Conservation (phyloP, 1,140 invertebrate species). For the Cyrtorhinus lividipennis region DNA sequence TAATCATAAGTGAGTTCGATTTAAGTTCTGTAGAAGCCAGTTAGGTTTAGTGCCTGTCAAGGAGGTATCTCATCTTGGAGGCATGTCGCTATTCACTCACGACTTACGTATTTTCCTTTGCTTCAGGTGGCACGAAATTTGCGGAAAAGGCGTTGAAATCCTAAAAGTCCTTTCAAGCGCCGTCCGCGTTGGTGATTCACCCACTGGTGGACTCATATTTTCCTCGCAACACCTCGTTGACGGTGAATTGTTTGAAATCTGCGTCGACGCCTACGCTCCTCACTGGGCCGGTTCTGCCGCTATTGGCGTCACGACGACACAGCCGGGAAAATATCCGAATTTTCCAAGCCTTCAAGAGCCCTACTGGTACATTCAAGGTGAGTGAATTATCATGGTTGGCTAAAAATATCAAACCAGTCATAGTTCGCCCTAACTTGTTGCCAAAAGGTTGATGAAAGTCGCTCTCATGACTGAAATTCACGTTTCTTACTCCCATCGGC, state of each 20-base stretch:
- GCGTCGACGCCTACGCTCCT: slow-evolving; percentile 40
- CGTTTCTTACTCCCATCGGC: too few species aligned
- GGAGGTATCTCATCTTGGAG: too few species aligned
- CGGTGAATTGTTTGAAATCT: slow-evolving; percentile 60
- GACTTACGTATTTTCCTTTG: not conserved
- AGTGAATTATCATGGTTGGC: too few species aligned
- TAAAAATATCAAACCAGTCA: too few species aligned
- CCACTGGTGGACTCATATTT: slow-evolving; percentile 51
- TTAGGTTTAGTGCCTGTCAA: too few species aligned
- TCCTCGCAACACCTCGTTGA: slow-evolving; percentile 53
- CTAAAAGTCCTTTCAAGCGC: slow-evolving; percentile 44
- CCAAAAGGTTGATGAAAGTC: too few species aligned
- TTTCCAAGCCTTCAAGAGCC: slow-evolving; percentile 39
- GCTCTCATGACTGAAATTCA: too few species aligned
- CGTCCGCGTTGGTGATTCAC: slow-evolving; percentile 43
- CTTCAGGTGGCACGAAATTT: slow-evolving; percentile 15
- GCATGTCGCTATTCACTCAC: too few species aligned
- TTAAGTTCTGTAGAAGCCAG: too few species aligned
- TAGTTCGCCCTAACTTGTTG: too few species aligned
- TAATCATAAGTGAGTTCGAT: slow-evolving; percentile 25
- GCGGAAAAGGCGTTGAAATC: slow-evolving; percentile 28
- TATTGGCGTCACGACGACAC: slow-evolving; percentile 53
- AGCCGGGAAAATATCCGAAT: not conserved
- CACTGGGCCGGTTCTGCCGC: slow-evolving; percentile 60
- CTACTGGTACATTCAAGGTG: slow-evolving; percentile 49